phyloP scores from a whole-genome alignment of 2,113 vertebrate genomes.

The Numida meleagris region DNA sequence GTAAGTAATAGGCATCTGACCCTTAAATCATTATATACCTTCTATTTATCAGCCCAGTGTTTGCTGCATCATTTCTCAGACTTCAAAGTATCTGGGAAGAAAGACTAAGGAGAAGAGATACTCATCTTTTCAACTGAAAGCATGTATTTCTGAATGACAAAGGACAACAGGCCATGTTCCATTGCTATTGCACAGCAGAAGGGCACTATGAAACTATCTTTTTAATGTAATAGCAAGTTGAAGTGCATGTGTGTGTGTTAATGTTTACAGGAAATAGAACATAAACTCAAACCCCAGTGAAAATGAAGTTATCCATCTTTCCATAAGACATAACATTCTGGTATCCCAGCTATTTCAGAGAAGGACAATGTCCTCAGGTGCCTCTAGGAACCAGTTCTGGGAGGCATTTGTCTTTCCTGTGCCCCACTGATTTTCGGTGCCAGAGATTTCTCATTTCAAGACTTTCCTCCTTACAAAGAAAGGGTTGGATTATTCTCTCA shows the following conservation, averaged over 20 bases:
- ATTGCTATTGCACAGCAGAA: not conserved
- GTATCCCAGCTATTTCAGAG: not conserved
- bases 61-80: slow-evolving; percentile 31
- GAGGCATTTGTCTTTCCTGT: not conserved
- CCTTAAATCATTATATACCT: slow-evolving; percentile 25
- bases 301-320: not conserved
- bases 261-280: not conserved
- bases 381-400: not conserved
- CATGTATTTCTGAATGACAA: slow-evolving; percentile 9
- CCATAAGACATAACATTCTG: not conserved
- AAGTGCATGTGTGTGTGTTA: not conserved
- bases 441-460: not conserved
- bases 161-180: not conserved
- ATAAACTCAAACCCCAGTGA: not conserved
- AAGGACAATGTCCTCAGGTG: not conserved
- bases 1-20: slow-evolving; percentile 47
- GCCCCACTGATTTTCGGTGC: not conserved
- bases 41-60: slow-evolving; percentile 23
- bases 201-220: not conserved
- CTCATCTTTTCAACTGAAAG: not conserved
- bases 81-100: slow-evolving; percentile 15
- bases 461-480: not conserved
- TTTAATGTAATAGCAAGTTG: not conserved
- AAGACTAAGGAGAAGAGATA: slow-evolving; percentile 18
- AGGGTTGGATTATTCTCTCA: not conserved